These are phyloP conservation scores for Cydia amplana DNA, from an alignment of 1,140 invertebrate genomes.

Conservation along the genomic window DNA sequence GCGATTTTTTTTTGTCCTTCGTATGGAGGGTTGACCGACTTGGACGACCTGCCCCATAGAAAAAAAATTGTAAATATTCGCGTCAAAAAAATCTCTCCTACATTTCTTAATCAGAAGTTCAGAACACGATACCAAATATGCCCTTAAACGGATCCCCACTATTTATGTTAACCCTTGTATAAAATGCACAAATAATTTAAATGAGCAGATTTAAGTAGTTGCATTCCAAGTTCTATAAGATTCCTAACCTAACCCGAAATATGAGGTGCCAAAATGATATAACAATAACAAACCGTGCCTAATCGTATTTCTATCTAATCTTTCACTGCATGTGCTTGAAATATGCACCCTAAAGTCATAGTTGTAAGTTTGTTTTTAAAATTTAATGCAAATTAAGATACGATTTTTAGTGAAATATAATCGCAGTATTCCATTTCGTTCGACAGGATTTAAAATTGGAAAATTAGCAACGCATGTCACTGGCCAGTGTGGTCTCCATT, in stretches of 20 bases:
- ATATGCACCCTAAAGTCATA: neutral
- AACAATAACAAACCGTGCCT: constrained; percentile 5
- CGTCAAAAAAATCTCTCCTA: too few relatives aligned
- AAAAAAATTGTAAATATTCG: too few relatives aligned
- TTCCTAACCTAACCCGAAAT: neutral
- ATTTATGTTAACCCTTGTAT: too few relatives aligned
- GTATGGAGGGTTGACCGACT: too few relatives aligned
- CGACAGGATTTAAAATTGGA: constrained; percentile 56
- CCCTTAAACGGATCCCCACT: too few relatives aligned
- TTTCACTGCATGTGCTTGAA: neutral
- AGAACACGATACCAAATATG: too few relatives aligned
- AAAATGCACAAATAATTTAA: neutral
- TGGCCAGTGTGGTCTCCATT: constrained; percentile 67
- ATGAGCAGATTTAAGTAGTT: neutral
- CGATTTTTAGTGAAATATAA: neutral
- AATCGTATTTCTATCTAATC: constrained; percentile 8
- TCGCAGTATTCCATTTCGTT: constrained; percentile 18
- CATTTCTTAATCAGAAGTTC: too few relatives aligned
- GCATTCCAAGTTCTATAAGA: neutral
- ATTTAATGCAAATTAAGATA: neutral
- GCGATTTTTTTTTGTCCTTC: too few relatives aligned
- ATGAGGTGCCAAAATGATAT: neutral
- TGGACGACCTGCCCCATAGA: too few relatives aligned
- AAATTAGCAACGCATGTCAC: constrained; percentile 69
- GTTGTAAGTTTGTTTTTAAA: neutral